Base-by-base conservation (phyloP, 1,140 invertebrate genomes). In the Rhagoletis pomonella region DNA sequence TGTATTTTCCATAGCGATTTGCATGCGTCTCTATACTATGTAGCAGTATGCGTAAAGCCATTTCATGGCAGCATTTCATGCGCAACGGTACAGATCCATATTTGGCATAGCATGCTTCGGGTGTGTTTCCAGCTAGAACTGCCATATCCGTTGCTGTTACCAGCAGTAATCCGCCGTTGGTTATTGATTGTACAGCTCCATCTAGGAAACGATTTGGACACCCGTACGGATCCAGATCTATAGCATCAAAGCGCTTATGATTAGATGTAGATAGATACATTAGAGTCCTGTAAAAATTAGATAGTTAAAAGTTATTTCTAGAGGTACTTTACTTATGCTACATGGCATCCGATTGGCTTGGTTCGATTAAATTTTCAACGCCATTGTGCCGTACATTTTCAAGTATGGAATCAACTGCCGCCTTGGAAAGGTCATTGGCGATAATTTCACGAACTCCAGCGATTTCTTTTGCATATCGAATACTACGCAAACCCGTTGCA, bases 91-190 rank as follows among this genome's bases (percentile, higher is more conserved):
- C 94, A 9, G 98, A 95, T 4, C 98, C 98, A 93, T 99, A 99
- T 94, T 99, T 99, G 0, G 96, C 95, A 91, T 96, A 97, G 85
- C 92, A 99, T 0, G 98, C 97, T 93, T 99, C 98, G 1, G 97
- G 96, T 4, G 96, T 95, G 94, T 99, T 99, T 1, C 99, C 99
- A 89, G 98, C 98, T 69, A 99, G 93, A 12, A 99, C 96, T 2
- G 98, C 99, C 97, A 99, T 98, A 93, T 99, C 99, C 0, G 99
- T 99, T 39, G 98, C 98, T 0, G 99, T 99, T 0, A 99, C 96
- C 88, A 99, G 95, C n/a, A 99, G 93, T 10, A 98, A 90, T 1
- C 97, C 97, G 12, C 96, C 97, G 90, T 98, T 96, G 47, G 94
- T 94, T 0, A 97, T 94, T 89, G 96, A 95, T 91, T 97, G 96